Base-by-base conservation (phyloP, 2,113 vertebrate species). In the Onychostoma macrolepis region DNA sequence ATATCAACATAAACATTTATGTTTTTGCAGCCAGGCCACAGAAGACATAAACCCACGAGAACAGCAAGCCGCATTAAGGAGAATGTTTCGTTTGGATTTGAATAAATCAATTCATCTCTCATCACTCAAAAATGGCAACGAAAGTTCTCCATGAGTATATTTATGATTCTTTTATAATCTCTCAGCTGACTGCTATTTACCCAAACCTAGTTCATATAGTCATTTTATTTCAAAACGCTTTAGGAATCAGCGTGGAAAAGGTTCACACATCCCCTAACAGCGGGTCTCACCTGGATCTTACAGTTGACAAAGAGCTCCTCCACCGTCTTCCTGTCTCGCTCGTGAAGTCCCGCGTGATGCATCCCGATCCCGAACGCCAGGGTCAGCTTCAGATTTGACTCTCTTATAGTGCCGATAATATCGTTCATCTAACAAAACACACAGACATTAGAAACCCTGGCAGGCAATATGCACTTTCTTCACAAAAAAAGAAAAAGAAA, bases 221-320 rank as follows among this genome's bases (percentile, higher is more conserved):
- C 7, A 19, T 36, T 38, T 71, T 21, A 38, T 24, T 21, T 17
- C 69, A 38, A 72, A 38, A 0, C 1, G 30, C 7, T 36, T 36
- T 71, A 17, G 30, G 67, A 36, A 21, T 21, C 30, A 3, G 19
- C 5, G 17, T 21, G 67, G 67, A 21, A 71, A 38, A 36, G 7
- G 67, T 71, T 69, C 28, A 69, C 28, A 41, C 2, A 24, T 33
- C 28, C 12, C 76, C 56, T 53, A 30, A 50, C 43, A 77, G 43
- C n/a, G 26, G n/a, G 7, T 24, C 67, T 56, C 28, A 99, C 98
- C 96, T 99, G 98, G 90, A 99, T 97, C 96, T 98, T 99, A 92
- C 97, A 98, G 91, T 99, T 99, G 88, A 99, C 97, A 90, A 99
- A 99, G 78, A 99, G 93, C 89, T 99, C 98, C 90, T 99, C 98